A percentile compares a stretch with the other conserved stretches of the same genome.
Conservation (phyloP, 2,797 vertebrate genomes). For the Myripristis jacobus region DNA sequence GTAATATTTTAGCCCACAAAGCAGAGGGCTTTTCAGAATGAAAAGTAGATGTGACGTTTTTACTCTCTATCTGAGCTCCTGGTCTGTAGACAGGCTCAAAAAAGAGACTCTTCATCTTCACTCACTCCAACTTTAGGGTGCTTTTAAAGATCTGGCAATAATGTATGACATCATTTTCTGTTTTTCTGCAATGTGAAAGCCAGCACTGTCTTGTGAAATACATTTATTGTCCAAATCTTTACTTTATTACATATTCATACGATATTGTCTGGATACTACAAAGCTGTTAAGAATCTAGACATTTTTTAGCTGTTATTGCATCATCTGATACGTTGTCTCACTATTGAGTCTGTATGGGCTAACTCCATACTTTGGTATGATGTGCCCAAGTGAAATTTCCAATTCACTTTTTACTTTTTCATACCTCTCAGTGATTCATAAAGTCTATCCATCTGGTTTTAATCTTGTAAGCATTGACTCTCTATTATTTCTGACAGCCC, state of each 20-base stretch:
- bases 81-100: constrained; percentile 25
- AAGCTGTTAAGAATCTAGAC: constrained; percentile 10
- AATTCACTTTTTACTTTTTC: constrained; percentile 27
- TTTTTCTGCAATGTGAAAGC: constrained; percentile 25
- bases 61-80: constrained; percentile 39
- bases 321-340: constrained; percentile 16
- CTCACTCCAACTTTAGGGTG: constrained; percentile 24
- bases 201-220: constrained; percentile 27
- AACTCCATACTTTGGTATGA: constrained; percentile 15
- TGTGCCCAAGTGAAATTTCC: constrained; percentile 34
- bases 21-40: constrained; percentile 36
- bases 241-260: constrained; percentile 28
- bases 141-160: constrained; percentile 42
- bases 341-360: background rate
- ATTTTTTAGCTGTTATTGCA: constrained; percentile 2
- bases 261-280: constrained; percentile 1
- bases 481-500: constrained; percentile 70
- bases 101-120: constrained; percentile 43
- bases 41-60: constrained; percentile 56
- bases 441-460: constrained; percentile 46
- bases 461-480: constrained; percentile 53
- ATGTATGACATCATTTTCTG: constrained; percentile 32
- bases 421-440: constrained; percentile 45
- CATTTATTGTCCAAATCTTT: constrained; percentile 37
- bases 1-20: constrained; percentile 60